Percentiles rank a stretch among this genome's conserved stretches.
Evolutionary conservation across 2,888 invertebrate species (phyloP).

Genomic region (Pollenia angustigena): DNA sequence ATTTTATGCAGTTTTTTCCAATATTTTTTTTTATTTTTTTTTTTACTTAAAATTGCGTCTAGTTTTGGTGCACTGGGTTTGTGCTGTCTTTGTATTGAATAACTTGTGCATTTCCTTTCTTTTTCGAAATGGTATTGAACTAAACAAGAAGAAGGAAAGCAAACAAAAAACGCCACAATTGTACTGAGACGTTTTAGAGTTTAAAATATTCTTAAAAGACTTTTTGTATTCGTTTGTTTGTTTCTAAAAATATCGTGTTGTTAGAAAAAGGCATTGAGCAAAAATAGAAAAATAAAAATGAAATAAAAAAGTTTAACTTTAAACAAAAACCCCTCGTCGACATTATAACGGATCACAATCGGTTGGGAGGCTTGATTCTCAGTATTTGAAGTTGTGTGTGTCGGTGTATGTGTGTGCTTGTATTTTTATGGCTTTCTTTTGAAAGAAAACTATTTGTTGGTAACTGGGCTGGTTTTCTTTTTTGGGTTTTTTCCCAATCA

Average conservation of each 20-base stretch:
- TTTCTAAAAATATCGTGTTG: constrained; percentile 63
- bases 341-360: constrained; percentile 68
- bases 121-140: constrained; percentile 56
- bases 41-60: constrained; percentile 56
- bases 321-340: constrained; percentile 37
- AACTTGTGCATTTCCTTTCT: constrained; percentile 70
- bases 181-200: constrained; percentile 37
- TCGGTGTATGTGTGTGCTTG: not conserved
- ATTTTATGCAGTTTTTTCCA: constrained; percentile 35
- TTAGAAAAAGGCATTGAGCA: constrained; percentile 42
- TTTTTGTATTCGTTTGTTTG: constrained; percentile 8
- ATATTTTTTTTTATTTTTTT: not conserved
- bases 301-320: not conserved
- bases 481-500: constrained; percentile 19
- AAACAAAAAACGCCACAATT: not conserved
- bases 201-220: constrained; percentile 38
- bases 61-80: constrained; percentile 58
- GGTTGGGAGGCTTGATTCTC: constrained; percentile 51
- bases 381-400: not conserved
- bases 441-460: constrained; percentile 21
- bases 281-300: not conserved
- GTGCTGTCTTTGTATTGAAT: constrained; percentile 31
- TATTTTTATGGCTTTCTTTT: constrained; percentile 43
- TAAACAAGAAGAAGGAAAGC: not conserved
- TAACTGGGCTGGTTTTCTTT: constrained; percentile 51